phyloP scores from a whole-genome alignment of 2,113 vertebrate genomes.

The Hirundichthys speculiger region DNA sequence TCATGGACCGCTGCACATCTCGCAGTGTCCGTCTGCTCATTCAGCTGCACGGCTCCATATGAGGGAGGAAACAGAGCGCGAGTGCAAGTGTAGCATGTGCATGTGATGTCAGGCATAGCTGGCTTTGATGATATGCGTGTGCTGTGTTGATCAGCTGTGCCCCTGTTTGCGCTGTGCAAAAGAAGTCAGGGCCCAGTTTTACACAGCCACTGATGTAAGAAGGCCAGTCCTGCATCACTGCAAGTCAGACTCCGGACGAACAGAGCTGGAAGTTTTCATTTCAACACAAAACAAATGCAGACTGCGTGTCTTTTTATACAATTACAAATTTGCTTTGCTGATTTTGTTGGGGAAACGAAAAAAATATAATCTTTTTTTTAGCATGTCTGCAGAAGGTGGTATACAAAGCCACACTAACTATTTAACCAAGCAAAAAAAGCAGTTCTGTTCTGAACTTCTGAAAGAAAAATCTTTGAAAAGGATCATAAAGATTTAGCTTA shows the following conservation, averaged over 20 bases:
- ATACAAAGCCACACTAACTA: background rate
- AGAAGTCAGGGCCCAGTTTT: conserved; percentile 52
- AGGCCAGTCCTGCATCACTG: conserved; percentile 2
- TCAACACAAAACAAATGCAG: too few relatives aligned
- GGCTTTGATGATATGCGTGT: conserved; percentile 46
- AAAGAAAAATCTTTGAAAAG: too few relatives aligned
- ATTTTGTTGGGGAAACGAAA: too few relatives aligned
- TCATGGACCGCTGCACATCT: background rate
- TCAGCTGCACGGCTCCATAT: conserved; percentile 8
- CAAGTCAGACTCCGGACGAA: background rate
- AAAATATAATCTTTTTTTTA: too few relatives aligned
- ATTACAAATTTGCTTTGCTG: background rate
- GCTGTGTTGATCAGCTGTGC: conserved; percentile 41
- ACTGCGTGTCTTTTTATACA: too few relatives aligned
- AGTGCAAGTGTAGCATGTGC: conserved; percentile 22
- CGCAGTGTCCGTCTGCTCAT: background rate
- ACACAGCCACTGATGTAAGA: conserved; percentile 22
- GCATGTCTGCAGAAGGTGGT: too few relatives aligned
- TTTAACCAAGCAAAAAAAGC: background rate
- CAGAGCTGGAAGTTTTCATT: background rate
- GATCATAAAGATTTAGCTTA: too few relatives aligned
- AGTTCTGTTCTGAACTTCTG: too few relatives aligned
- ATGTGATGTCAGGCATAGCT: conserved; percentile 33
- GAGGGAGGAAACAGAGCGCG: background rate
- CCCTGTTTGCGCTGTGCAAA: conserved; percentile 20